Evolutionary conservation across 2,113 vertebrate genomes (phyloP), one percentile per base, ranked within the genome.

Genomic region (Xyliphius kryptos): DNA sequence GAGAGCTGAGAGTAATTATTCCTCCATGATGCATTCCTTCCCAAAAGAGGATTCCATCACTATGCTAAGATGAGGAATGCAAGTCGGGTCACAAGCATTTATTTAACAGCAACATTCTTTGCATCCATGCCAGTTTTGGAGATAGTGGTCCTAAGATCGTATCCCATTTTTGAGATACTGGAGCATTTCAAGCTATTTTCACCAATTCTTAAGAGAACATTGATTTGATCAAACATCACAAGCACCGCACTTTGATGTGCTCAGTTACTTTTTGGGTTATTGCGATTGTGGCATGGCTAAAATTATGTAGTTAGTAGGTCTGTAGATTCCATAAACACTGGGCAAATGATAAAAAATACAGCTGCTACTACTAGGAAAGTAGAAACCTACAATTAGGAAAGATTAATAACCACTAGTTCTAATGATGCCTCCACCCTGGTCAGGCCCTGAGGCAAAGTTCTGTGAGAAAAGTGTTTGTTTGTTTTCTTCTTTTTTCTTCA

Each of bases 1-100:
- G 76, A 81, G 71, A 71, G 82, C 77, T 81, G 66, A 79, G 75
- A 76, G 76, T 75, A 82, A 85, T 87, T 83, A 86, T 82, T 84
- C 82, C 81, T 80, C 72, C 73, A 69, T 75, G 76, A 79, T 81
- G 79, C 81, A 81, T 86, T 85, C 84, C 80, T 83, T 67, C 72
- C 76, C 74, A 76, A 75, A 81, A 76, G 75, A 79, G 76, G 77
- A 85, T 59, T 75, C 68, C 71, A 60, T 72, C 72, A 71, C 71
- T 64, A 62, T 41, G 72, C 73, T 70, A 46, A 50, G 75, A 72
- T 65, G 50, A 74, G 80, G 79, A 82, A 81, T 80, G 73, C 60
- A 69, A 67, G 66, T 72, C 63, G 74, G 72, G 64, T 74, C 67
- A 61, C 68, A 58, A 64, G 54, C 71, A 67, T 71, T 72, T 47